These are phyloP conservation scores for Tachuris rubrigastra DNA, from an alignment of 2,113 vertebrate genomes.

Conservation along the genomic window DNA sequence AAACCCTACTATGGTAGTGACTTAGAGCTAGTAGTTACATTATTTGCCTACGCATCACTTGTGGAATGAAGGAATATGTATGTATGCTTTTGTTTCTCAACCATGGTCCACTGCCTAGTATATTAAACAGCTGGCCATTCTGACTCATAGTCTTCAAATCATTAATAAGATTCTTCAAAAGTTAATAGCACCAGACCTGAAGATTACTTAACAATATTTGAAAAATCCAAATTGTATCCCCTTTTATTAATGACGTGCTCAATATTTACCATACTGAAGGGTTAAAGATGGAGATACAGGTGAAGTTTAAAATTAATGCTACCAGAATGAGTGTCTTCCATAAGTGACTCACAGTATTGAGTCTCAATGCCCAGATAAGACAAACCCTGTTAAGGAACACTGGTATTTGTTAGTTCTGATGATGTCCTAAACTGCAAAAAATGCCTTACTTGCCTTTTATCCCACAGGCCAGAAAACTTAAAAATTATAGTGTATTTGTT, in stretches of 20 bases:
- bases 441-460: not conserved
- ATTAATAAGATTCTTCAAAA: not conserved
- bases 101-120: not conserved
- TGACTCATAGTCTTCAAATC: not conserved
- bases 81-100: not conserved
- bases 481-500: not conserved
- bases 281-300: not conserved
- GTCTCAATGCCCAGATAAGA: not conserved
- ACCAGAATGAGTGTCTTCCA: not conserved
- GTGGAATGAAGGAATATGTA: not conserved
- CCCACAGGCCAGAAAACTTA: not conserved
- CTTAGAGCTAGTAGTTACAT: not conserved
- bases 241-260: not conserved
- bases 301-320: not conserved
- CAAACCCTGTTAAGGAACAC: not conserved
- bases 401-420: not conserved
- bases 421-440: not conserved
- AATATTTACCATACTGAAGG: not conserved
- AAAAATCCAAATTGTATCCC: not conserved
- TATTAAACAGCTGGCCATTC: not conserved
- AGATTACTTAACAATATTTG: not conserved
- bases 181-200: not conserved
- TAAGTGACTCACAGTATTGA: not conserved
- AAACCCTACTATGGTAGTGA: not conserved
- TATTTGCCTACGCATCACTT: not conserved